Base-by-base conservation (phyloP, 2,888 invertebrate species). In the Heteropelma amictum region DNA sequence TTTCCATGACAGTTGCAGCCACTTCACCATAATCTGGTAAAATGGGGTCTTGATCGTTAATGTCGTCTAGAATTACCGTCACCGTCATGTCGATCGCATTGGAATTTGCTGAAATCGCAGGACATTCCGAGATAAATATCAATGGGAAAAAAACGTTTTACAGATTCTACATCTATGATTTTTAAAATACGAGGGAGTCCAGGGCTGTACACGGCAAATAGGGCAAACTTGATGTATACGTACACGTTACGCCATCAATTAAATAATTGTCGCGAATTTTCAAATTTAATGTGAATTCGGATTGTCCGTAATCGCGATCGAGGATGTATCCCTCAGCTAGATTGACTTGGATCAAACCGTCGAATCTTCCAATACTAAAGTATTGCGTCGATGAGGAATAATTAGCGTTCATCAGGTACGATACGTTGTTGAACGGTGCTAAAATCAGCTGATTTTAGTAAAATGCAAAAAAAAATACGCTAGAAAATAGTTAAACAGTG, bases 11-110 rank as follows among this genome's bases (percentile, higher is more conserved):
- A 49, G 69, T 81, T 0, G 76, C 80, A 3, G 72, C 72, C 56
- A 83, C 85, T 14, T 80, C 70, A 2, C 69, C 64, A 1, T 65
- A 69, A 28, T 76, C 72, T 0, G 91, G 92, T 80, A 92, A 81
- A 77, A 90, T 86, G 0, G 93, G 93, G 0, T 90, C 90, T 74
- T 93, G 91, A 85, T 93, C 92, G 80, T 94, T 93, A 1, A 93
- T 91, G 81, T 94, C 93, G 23, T 89, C 77, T 5, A 94, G 86
- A 0, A 90, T 87, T 1, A 93, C 90, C 14, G 84, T 84, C 26
- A 93, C 85, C 49, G 87, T 85, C 0, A 88, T 88, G 17, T 76
- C 77, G 28, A 79, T 83, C 49, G 73, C 67, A 69, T 85, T 86
- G 56, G 75, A 72, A 53, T 80, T 72, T 72, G 77, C 82, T 82